Evolutionary conservation across 1,140 invertebrate genomes (phyloP).

Genomic region (Tetramorium alpestre): DNA sequence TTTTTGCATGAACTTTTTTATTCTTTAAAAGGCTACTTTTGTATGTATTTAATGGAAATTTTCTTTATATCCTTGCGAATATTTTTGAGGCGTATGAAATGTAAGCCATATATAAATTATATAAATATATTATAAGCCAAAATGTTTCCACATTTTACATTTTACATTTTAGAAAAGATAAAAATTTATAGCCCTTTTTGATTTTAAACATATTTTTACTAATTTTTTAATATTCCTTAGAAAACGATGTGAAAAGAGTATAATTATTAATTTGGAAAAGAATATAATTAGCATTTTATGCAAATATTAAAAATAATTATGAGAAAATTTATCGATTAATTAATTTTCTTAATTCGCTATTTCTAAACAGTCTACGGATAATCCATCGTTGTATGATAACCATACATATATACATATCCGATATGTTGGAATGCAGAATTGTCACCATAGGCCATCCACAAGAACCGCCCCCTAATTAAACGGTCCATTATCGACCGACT

Average conservation of each 20-base stretch:
- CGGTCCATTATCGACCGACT: slow-evolving; percentile 63
- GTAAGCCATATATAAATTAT: background rate
- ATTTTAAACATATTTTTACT: slow-evolving; percentile 1
- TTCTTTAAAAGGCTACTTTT: background rate
- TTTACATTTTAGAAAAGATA: background rate
- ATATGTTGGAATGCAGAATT: slow-evolving; percentile 68
- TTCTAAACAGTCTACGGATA: background rate
- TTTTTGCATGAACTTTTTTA: background rate
- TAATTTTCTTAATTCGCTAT: background rate
- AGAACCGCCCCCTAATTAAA: slow-evolving; percentile 72
- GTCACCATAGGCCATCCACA: slow-evolving; percentile 68
- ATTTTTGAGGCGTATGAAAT: background rate
- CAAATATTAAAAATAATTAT: background rate
- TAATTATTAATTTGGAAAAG: background rate
- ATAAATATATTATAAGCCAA: background rate
- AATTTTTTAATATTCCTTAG: background rate
- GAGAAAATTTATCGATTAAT: background rate
- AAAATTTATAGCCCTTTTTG: background rate
- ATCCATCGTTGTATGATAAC: background rate
- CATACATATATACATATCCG: slow-evolving; percentile 36
- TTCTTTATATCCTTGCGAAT: background rate
- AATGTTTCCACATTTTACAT: background rate
- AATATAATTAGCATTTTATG: background rate
- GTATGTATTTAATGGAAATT: background rate
- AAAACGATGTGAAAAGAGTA: background rate